These are phyloP conservation scores for Azorinus chamasolen DNA, from an alignment of 2,888 invertebrate species.

Conservation along the genomic window DNA sequence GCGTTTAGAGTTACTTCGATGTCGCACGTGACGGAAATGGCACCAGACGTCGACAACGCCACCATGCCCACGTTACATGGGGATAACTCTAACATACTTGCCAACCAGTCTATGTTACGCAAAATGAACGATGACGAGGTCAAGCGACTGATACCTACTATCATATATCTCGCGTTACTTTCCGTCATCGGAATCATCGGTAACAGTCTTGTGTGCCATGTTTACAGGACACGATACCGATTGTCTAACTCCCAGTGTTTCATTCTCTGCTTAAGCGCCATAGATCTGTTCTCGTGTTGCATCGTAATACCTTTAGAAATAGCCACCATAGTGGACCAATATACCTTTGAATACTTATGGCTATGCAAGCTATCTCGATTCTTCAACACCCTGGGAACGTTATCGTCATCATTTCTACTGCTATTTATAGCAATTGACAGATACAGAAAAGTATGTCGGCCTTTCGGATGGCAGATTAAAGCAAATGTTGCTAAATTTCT, in stretches of 20 bases:
- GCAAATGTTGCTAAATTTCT: conserved; percentile 58
- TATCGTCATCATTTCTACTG: conserved; percentile 55
- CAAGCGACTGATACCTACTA: conserved; percentile 58
- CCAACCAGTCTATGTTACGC: no score
- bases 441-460: conserved; percentile 73
- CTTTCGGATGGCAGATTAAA: conserved; percentile 70
- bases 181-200: conserved; percentile 58
- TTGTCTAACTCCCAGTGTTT: conserved; percentile 66
- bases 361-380: conserved; percentile 62
- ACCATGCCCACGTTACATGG: no score
- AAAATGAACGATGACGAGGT: conserved; percentile 57
- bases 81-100: no score
- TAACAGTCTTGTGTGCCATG: conserved; percentile 63
- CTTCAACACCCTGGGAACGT: conserved; percentile 56
- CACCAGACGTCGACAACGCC: no score
- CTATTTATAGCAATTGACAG: conserved; percentile 69
- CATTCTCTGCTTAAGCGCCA: conserved; percentile 58
- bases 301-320: conserved; percentile 67
- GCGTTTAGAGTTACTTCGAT: no score
- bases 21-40: no score
- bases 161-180: conserved; percentile 54
- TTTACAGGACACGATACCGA: conserved; percentile 61
- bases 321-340: conserved; percentile 55
- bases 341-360: conserved; percentile 56
- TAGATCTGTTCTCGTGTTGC: conserved; percentile 66